A percentile compares a stretch with the other conserved stretches of the same genome.
Conservation (phyloP, 2,888 invertebrate genomes). For the Cheilosia grossa region DNA sequence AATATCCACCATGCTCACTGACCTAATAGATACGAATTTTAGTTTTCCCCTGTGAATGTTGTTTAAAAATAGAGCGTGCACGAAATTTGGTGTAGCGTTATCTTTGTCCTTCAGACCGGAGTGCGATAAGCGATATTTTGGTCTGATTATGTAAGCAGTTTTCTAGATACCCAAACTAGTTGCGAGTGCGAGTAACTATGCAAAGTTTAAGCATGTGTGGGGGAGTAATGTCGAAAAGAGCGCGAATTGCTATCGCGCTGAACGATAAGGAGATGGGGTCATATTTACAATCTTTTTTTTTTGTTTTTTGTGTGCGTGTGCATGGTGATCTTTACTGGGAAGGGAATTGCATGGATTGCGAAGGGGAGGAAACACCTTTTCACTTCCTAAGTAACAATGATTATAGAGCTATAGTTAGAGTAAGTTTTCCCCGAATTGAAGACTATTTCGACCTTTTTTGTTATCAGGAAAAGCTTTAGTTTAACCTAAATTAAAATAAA, state of each 20-base stretch:
- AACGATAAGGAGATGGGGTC: conserved; percentile 26
- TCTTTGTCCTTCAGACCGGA: conserved; percentile 43
- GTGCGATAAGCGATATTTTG: conserved; percentile 32
- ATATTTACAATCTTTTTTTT: conserved; percentile 3
- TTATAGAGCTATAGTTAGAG: too few relatives aligned
- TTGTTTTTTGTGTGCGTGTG: not conserved
- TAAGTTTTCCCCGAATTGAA: too few relatives aligned
- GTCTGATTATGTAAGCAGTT: conserved; percentile 34
- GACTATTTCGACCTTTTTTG: too few relatives aligned
- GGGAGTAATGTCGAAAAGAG: too few relatives aligned
- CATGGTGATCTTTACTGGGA: not conserved
- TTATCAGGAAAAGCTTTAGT: too few relatives aligned
- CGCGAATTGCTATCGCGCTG: too few relatives aligned
- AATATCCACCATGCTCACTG: conserved; percentile 11
- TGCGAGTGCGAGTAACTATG: conserved; percentile 4
- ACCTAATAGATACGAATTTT: not conserved
- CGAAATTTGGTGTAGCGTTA: conserved; percentile 8
- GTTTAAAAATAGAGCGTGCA: not conserved
- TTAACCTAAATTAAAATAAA: too few relatives aligned
- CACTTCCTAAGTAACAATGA: too few relatives aligned
- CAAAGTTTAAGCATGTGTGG: not conserved
- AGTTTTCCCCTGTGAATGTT: not conserved
- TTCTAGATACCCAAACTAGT: conserved; percentile 15
- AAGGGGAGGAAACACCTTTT: too few relatives aligned
- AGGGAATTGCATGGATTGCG: too few relatives aligned